Base-by-base conservation (phyloP, 2,797 vertebrate species). In the Varecia variegata region DNA sequence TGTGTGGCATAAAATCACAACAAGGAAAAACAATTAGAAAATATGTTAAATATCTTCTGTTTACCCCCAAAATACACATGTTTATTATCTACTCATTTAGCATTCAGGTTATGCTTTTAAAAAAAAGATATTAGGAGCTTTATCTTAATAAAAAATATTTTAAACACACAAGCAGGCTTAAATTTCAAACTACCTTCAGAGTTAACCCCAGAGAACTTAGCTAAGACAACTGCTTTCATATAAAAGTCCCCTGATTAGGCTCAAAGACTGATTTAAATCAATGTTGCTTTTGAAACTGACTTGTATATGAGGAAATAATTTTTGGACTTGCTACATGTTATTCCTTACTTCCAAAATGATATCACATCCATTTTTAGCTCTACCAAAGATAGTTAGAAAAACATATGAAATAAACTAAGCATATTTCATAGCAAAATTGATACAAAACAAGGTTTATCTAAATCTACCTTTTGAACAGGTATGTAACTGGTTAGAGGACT, bases 111-210 rank as follows among this genome's bases (percentile, higher is more conserved):
- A 1, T 58, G 15, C 8, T 91, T 88, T 90, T 80, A 93, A 12
- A 15, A 82, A 65, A 67, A 52, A 82, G 17, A 83, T 45, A 70
- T 67, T 60, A 43, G 40, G 7, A 13, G n/a, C 2, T 60, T 93
- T 65, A 92, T 84, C 43, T 27, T 89, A 90, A 68, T 74, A 81
- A 90, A 94, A n/a, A n/a, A 80, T 54, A 70, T 60, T 70, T 74
- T 30, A 95, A 96, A 62, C 11, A 79, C 12, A 15, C 14, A 70
- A 77, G 40, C 52, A 80, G 1, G 21, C 35, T 83, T 79, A 88
- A 79, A 89, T 76, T 82, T 86, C 6, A 73, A 70, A 73, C 70
- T 10, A 74, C 7, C 17, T 58, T 77, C 10, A 92, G 43, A 70
- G 2, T 70, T 84, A 87, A 71, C n/a, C 7, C 23, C 27, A 65